Percentiles rank a stretch among this genome's conserved stretches.
Evolutionary conservation across 2,113 vertebrate species (phyloP).

Genomic region (Tonatia bakeri): DNA sequence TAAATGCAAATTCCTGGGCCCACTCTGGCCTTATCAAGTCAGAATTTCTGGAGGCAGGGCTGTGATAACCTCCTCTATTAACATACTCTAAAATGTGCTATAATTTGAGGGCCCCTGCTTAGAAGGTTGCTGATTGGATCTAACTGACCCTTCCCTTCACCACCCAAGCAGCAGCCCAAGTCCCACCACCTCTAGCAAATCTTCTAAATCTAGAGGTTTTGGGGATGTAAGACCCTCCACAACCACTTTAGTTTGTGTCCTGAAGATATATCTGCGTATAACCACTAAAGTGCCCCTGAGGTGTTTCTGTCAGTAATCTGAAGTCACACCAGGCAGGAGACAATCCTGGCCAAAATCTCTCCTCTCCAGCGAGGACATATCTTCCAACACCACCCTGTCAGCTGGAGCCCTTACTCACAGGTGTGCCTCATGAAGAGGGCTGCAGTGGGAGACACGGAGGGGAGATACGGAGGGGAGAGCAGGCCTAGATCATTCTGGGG

Average conservation of each 20-base stretch:
- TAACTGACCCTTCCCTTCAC: not conserved
- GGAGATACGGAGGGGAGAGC: no score
- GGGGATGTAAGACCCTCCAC: not conserved
- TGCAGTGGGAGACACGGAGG: no score
- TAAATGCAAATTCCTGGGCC: not conserved
- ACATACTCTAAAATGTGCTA: not conserved
- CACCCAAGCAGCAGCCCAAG: not conserved
- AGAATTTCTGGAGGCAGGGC: not conserved
- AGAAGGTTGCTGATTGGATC: not conserved
- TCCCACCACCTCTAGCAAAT: not conserved
- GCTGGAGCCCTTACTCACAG: not conserved
- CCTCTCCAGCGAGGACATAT: not conserved
- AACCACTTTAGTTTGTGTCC: not conserved
- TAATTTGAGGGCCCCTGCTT: not conserved
- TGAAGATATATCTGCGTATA: not conserved
- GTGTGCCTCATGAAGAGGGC: not conserved
- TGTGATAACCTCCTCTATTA: not conserved
- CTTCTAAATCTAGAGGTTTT: not conserved
- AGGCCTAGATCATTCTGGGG: not conserved
- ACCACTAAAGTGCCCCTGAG: not conserved
- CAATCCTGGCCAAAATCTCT: not conserved
- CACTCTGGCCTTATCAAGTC: not conserved
- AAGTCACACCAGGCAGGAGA: slow-evolving; percentile 23
- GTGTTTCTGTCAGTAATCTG: not conserved
- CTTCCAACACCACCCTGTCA: not conserved